These are phyloP conservation scores for Melieria omissa DNA, from an alignment of 2,888 invertebrate species.

Conservation along the genomic window DNA sequence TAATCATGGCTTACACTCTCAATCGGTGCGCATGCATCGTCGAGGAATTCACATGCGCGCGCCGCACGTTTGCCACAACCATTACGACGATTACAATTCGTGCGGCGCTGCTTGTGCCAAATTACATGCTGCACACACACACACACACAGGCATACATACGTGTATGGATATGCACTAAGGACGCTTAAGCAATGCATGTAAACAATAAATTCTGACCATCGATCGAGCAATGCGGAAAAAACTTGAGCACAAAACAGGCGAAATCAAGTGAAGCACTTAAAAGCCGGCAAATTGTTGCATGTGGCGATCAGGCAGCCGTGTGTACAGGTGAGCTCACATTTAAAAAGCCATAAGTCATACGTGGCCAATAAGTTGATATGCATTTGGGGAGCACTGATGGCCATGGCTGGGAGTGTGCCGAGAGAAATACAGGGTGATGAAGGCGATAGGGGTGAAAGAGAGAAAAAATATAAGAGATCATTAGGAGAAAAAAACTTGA, in stretches of 20 bases:
- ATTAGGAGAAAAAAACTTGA: too few relatives aligned
- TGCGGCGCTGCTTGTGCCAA: constrained; percentile 12
- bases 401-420: neutral
- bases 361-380: constrained; percentile 41
- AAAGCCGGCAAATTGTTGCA: neutral
- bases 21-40: constrained; percentile 35
- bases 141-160: too few relatives aligned
- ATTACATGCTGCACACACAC: constrained; percentile 29
- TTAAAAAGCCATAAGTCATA: constrained; percentile 43
- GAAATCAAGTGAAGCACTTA: neutral
- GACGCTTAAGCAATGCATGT: constrained; percentile 40
- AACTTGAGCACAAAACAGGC: neutral
- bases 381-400: neutral
- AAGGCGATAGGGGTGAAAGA: too few relatives aligned
- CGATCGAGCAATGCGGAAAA: constrained; percentile 7
- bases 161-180: too few relatives aligned
- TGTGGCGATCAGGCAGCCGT: too few relatives aligned
- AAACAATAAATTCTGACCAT: constrained; percentile 45
- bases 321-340: constrained; percentile 28
- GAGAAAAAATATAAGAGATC: too few relatives aligned
- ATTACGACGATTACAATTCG: constrained; percentile 33
- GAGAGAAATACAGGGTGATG: constrained; percentile 12
- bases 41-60: neutral
- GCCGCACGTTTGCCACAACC: constrained; percentile 23
- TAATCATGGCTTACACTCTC: constrained; percentile 60